Percentiles rank a stretch among this genome's conserved stretches.
These are phyloP conservation scores for Lucilia cuprina DNA, from an alignment of 1,140 invertebrate species.

Conservation along the genomic window DNA sequence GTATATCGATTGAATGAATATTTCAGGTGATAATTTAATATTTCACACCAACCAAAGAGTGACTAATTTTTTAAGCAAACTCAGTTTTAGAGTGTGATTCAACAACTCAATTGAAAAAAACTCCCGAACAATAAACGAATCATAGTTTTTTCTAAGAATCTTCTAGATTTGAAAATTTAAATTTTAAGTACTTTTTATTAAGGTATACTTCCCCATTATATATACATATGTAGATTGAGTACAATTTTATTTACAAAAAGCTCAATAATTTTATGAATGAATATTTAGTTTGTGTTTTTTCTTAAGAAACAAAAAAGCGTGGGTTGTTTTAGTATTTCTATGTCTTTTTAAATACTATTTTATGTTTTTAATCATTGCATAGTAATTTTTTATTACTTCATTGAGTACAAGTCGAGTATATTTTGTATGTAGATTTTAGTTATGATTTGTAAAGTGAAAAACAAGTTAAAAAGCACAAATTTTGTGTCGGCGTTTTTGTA, in stretches of 20 bases:
- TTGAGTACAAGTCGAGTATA: not conserved
- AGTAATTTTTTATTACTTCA: not conserved
- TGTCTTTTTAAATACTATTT: not conserved
- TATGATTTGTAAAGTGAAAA: not conserved
- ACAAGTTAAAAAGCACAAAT: not conserved
- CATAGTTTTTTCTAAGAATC: not conserved
- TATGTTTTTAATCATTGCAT: not conserved
- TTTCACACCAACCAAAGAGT: not conserved
- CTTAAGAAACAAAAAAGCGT: not conserved
- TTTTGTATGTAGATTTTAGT: not conserved
- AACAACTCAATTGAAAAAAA: not conserved
- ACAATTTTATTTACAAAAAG: not conserved
- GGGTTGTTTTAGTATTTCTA: not conserved
- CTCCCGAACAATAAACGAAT: not conserved
- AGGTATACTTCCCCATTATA: not conserved
- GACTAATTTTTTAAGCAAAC: not conserved
- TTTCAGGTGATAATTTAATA: not conserved
- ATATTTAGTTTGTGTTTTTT: not conserved
- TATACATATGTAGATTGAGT: too few relatives aligned
- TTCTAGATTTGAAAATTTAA: not conserved
- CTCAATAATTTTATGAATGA: slow-evolving; percentile 15
- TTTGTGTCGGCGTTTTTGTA: slow-evolving; percentile 13
- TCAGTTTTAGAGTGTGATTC: not conserved
- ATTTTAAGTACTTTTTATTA: not conserved
- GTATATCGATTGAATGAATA: not conserved